Evolutionary conservation across 2,888 invertebrate species (phyloP), one percentile per base, ranked within the genome.

Genomic region (Nudaria mundana): DNA sequence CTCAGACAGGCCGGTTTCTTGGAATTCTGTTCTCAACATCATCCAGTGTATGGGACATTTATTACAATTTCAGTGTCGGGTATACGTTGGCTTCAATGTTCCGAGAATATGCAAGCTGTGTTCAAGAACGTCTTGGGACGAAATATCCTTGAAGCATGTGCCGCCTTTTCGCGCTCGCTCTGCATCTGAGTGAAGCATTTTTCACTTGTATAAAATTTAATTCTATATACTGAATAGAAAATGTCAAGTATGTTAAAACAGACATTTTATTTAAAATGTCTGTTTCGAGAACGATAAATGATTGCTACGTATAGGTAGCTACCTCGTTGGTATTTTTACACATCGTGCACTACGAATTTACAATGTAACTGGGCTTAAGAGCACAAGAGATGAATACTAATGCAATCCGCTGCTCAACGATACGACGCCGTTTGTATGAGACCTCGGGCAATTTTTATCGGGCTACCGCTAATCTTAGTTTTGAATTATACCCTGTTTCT

Each of bases 41-140:
- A 40, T 45, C 38, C 37, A 41, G 52, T 32, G 49, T 52, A 60
- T 54, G 56, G 55, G 58, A 59, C 59, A 56, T 57, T 57, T 66
- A 64, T 67, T 63, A 58, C 56, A 40, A 44, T 60, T 52, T 54
- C 52, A 56, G 41, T 50, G 40, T 40, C 34, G 39, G 44, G 46
- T 34, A 43, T 48, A 38, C 15, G 40, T 34, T 40, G 40, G 37
- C 30, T 44, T 44, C 48, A 53, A 48, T 48, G 40, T 47, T 42
- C 37, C 32, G 30, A 40, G 52, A 58, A 53, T 53, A 50, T 66
- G 54, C 54, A 51, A 52, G 52, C 40, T 41, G 37, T 50, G 46
- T 43, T 43, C 44, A 40, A 47, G 52, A 48, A 48, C 37, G 31
- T 52, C 53, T 50, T 40, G 43, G 37, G 34, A n/a, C 36, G 46